Base-by-base conservation (phyloP, 2,113 vertebrate genomes). In the Piliocolobus tephrosceles region DNA sequence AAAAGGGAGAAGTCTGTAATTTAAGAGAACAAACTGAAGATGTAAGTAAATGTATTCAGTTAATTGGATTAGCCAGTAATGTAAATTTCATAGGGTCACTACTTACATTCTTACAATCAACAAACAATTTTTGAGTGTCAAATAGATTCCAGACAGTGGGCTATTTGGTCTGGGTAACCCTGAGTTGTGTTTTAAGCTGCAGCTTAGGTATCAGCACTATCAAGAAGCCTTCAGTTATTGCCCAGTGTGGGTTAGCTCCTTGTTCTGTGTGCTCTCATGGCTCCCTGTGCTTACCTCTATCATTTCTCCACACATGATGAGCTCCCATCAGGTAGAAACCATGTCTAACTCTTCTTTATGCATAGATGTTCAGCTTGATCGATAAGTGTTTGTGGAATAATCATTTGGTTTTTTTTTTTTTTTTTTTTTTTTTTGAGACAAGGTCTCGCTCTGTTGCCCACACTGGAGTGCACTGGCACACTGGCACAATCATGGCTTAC, bases 151-250 rank as follows among this genome's bases (percentile, higher is more conserved):
- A 88, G 76, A 64, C 89, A 78, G 25, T 96, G n/a, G 58, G 80
- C 66, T 61, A 11, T 85, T 92, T 95, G 30, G 27, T 12, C 13
- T 92, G 27, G 30, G 23, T 92, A 84, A 85, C 76, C 35, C 61
- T 66, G 66, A 85, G 45, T 88, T 94, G 43, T 84, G 79, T 38
- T 89, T 94, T 84, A 97, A 95, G n/a, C 27, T 80, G 35, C 35
- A 35, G 5, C 18, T 93, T 17, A 45, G 25, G 16, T 88, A n/a
- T 92, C 20, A 82, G 55, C 16, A 79, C 55, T 11, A 6, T 80
- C 4, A 87, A 43, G 50, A 95, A 91, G 13, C 40, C 55, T 76
- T 57, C 66, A 38, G 57, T 50, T 9, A 45, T 80, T 6, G 72
- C 5, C 25, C 35, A 61, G 2, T 81, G 4, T 80, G 16, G 38